phyloP scores from a whole-genome alignment of 2,113 vertebrate species.

The Melierax canorus region DNA sequence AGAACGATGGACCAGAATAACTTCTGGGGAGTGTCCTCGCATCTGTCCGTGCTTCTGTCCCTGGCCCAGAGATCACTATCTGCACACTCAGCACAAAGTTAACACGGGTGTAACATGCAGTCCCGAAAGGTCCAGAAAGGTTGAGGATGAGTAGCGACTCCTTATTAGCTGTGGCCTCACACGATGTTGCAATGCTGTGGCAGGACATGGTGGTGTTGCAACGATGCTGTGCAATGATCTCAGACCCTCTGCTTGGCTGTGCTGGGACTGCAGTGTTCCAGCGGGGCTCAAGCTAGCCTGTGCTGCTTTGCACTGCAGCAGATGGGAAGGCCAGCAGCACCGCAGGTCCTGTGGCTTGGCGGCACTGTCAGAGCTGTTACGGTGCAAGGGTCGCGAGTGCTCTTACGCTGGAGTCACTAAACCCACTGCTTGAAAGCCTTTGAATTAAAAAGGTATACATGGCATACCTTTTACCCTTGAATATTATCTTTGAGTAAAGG shows the following conservation, averaged over 20 bases:
- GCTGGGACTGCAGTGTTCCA: background rate
- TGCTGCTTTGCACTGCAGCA: background rate
- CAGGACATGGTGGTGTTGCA: background rate
- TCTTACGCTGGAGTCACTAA: background rate
- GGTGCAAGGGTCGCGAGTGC: too few species aligned
- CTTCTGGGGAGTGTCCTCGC: rapidly evolving
- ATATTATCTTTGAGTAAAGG: background rate
- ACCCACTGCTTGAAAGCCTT: background rate
- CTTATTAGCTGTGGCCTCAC: background rate
- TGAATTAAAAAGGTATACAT: background rate
- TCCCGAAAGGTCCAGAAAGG: background rate
- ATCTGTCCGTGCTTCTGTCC: background rate
- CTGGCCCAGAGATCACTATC: background rate
- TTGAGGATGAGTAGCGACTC: background rate
- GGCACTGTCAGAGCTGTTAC: background rate
- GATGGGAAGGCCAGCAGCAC: background rate
- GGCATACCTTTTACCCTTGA: background rate
- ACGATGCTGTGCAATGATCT: rapidly evolving
- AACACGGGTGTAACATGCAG: background rate
- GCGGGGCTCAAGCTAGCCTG: background rate
- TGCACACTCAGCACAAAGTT: background rate
- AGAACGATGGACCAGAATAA: background rate
- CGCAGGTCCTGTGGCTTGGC: background rate
- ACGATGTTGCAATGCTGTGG: background rate
- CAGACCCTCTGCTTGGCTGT: background rate